Conservation (phyloP, 2,113 vertebrate genomes). For the Leptocoma aspasia region DNA sequence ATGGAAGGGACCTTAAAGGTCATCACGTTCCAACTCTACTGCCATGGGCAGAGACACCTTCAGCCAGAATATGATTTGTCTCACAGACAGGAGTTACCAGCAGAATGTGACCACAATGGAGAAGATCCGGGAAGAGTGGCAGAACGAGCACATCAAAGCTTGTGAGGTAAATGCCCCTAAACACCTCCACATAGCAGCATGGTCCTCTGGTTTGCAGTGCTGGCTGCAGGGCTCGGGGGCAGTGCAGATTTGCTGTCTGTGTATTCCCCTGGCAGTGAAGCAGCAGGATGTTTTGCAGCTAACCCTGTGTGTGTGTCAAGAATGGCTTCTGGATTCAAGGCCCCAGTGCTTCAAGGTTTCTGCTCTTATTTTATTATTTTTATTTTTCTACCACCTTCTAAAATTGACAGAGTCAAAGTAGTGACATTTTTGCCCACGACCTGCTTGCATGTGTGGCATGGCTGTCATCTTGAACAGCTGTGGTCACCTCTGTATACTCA, state of each 20-base stretch:
- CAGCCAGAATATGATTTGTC: background rate
- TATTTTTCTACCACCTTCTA: background rate
- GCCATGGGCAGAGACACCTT: background rate
- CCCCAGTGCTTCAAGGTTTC: background rate
- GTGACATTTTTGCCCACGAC: background rate
- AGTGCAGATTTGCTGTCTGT: background rate
- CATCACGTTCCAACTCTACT: background rate
- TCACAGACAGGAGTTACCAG: constrained; percentile 82
- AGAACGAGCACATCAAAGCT: constrained; percentile 83
- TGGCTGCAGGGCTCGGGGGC: background rate
- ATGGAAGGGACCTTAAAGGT: background rate
- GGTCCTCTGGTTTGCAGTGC: background rate
- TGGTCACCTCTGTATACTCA: background rate
- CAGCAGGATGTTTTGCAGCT: background rate
- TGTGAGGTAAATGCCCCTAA: constrained; percentile 79
- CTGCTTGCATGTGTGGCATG: accelerated
- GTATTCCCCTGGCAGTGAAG: background rate
- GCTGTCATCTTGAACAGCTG: background rate
- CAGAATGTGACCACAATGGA: constrained; percentile 74
- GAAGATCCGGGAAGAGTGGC: constrained; percentile 87
- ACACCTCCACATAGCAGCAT: accelerated
- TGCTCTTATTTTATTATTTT: background rate
- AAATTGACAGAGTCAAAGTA: background rate
- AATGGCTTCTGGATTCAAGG: background rate
- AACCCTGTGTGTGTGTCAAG: background rate